Conservation (phyloP, 2,113 vertebrate species). For the Oceanites oceanicus region DNA sequence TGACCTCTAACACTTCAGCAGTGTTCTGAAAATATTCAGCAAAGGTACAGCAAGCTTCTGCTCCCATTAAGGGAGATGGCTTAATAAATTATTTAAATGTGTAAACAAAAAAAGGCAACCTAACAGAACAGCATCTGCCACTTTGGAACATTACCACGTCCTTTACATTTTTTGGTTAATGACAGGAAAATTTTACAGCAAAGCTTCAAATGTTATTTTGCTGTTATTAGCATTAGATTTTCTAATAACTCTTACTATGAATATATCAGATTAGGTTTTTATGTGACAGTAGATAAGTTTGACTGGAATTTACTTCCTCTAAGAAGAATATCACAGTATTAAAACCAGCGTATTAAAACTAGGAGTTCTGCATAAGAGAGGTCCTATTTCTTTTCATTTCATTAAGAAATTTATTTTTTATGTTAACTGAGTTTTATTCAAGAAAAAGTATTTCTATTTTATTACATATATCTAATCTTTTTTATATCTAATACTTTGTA, state of each 20-base stretch:
- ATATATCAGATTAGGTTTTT: not conserved
- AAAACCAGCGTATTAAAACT: not conserved
- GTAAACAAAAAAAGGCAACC: not conserved
- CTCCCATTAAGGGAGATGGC: not conserved
- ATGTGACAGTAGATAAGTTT: not conserved
- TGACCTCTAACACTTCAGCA: not conserved
- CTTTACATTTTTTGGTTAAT: not conserved
- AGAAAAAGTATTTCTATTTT: not conserved
- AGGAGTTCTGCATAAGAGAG: not conserved
- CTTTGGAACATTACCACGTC: not conserved
- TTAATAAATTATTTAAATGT: slow-evolving; percentile 14
- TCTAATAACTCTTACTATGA: not conserved
- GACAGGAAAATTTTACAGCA: not conserved
- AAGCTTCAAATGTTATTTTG: not conserved
- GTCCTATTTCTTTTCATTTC: not conserved
- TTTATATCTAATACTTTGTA: not conserved
- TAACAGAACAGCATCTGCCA: not conserved
- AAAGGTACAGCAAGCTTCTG: not conserved
- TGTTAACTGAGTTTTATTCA: not conserved
- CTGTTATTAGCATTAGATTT: not conserved
- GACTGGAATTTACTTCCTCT: not conserved
- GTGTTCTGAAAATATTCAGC: not conserved
- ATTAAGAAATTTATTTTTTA: not conserved
- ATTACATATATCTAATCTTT: not conserved
- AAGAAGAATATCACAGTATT: not conserved